These are phyloP conservation scores for Galeruca laticollis DNA, from an alignment of 2,888 invertebrate genomes.

Conservation along the genomic window DNA sequence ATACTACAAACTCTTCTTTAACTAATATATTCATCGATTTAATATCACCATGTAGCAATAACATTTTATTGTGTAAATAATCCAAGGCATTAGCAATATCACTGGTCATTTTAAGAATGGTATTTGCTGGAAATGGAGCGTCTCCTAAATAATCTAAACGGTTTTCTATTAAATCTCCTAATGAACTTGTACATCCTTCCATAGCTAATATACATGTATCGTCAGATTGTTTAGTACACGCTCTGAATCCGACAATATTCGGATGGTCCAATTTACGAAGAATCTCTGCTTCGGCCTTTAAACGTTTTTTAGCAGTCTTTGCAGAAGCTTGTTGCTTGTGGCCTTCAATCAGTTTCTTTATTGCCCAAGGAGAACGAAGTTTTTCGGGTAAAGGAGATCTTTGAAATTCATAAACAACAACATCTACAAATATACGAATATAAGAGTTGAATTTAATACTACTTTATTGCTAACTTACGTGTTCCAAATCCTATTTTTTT, in stretches of 20 bases:
- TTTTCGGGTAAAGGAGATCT: conserved; percentile 78
- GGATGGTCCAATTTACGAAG: conserved; percentile 79
- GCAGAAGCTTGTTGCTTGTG: conserved; percentile 58
- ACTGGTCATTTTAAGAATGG: conserved; percentile 75
- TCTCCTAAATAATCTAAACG: conserved; percentile 70
- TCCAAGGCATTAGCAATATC: conserved; percentile 80
- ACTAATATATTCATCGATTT: conserved; percentile 87
- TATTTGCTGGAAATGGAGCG: conserved; percentile 71
- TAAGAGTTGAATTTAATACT: background rate
- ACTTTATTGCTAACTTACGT: conserved; percentile 66
- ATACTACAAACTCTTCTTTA: conserved; percentile 79
- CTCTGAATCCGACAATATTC: conserved; percentile 84
- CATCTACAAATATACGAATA: conserved; percentile 68
- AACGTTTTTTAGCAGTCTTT: conserved; percentile 66
- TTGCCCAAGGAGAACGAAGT: conserved; percentile 86
- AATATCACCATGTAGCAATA: conserved; percentile 84
- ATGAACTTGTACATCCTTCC: conserved; percentile 80
- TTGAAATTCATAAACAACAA: conserved; percentile 81
- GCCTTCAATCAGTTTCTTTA: conserved; percentile 76
- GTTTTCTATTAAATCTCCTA: conserved; percentile 82
- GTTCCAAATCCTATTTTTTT: conserved; percentile 83
- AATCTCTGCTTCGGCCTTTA: conserved; percentile 79
- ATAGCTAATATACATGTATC: conserved; percentile 78
- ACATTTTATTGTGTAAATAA: conserved; percentile 80
- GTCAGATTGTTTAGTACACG: conserved; percentile 68